Base-by-base conservation (phyloP, 2,797 vertebrate genomes). In the Rhinogobio ventralis region DNA sequence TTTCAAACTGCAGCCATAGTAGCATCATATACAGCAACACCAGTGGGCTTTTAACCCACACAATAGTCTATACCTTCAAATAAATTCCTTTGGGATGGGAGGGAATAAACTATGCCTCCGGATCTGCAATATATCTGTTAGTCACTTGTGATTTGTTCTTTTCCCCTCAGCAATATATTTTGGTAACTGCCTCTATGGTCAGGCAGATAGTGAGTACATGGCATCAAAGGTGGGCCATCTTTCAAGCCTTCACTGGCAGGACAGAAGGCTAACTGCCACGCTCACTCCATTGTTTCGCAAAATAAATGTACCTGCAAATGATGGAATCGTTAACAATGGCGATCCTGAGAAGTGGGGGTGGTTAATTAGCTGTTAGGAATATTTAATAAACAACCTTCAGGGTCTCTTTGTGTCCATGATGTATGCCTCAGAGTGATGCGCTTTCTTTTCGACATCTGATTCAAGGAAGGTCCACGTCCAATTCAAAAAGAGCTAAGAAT, bases 121-220 rank as follows among this genome's bases (percentile, higher is more conserved):
- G 92, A 93, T 93, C 92, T 91, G 93, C 94, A 91, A 94, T 95
- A 95, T 95, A 95, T 95, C 95, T 95, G 92, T 91, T 91, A 95
- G 94, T 95, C 94, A 94, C 93, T 94, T 93, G 94, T 95, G 95
- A 96, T 96, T 95, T 95, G 94, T 94, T 94, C 93, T 92, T 93
- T 92, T 93, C 94, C 92, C 92, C 90, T 93, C 91, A 93, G 94
- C 94, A 92, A 94, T 96, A 95, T 94, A 95, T 96, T 96, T 94
- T 92, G 89, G 94, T 95, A 95, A 95, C 95, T 94, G 93, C 94
- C 91, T 92, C 91, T 88, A 87, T 88, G 91, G 92, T 91, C 88
- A 82, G 92, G 90, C 90, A 93, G 94, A 95, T 94, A 95, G 93
- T 90, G 91, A 94, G 91, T 86, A 93, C 93, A 94, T 94, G 91